phyloP scores from a whole-genome alignment of 1,140 invertebrate genomes.

The Cheumatopsyche charites region DNA sequence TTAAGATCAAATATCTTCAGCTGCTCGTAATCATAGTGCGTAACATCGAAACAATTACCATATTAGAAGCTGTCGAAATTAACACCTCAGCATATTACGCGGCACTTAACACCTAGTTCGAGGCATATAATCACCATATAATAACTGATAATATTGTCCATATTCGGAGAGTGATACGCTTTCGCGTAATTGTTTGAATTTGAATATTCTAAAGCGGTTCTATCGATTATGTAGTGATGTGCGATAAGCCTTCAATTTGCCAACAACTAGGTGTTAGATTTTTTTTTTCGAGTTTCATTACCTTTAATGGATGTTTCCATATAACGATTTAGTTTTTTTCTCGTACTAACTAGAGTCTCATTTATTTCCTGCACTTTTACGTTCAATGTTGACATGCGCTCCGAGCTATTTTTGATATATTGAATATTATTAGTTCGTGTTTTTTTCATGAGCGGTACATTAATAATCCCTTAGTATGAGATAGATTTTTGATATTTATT shows the following conservation, averaged over 20 bases:
- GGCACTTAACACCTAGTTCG: conserved; percentile 16
- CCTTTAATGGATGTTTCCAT: too few species aligned
- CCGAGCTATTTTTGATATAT: conserved; percentile 1
- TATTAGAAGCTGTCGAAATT: conserved; percentile 19
- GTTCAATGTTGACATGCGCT: conserved; percentile 8
- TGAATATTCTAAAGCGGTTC: too few species aligned
- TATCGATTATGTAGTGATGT: too few species aligned
- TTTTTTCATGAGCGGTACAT: neutral
- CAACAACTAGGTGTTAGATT: too few species aligned
- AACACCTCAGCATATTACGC: conserved; percentile 6
- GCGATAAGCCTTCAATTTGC: too few species aligned
- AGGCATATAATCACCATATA: neutral
- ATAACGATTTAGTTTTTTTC: too few species aligned
- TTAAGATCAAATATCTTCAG: conserved; percentile 11
- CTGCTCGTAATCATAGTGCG: neutral
- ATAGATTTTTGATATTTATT: too few species aligned
- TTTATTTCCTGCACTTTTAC: neutral
- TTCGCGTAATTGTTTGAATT: neutral
- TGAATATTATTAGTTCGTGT: conserved; percentile 2
- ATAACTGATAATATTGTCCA: conserved; percentile 22
- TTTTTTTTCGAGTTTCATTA: too few species aligned
- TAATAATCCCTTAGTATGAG: too few species aligned
- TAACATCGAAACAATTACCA: conserved; percentile 16
- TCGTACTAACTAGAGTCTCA: neutral
- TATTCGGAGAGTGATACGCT: conserved; percentile 11